These are phyloP conservation scores for Heliconius hewitsoni DNA, from an alignment of 1,140 invertebrate genomes.

Conservation along the genomic window DNA sequence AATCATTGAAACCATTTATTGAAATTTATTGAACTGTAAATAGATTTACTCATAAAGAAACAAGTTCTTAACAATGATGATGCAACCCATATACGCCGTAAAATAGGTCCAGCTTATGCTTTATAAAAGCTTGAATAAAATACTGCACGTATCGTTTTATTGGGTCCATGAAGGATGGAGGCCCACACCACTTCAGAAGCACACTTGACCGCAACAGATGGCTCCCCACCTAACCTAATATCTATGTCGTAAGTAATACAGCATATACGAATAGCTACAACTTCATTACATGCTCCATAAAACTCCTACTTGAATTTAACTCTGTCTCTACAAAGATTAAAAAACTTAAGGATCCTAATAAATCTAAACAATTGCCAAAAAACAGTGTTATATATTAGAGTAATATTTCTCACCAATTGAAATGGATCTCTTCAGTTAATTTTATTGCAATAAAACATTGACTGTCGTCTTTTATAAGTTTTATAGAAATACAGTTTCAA, in stretches of 20 bases:
- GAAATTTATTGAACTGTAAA: not conserved
- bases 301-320: conserved; percentile 11
- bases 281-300: conserved; percentile 33
- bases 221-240: conserved; percentile 49
- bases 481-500: conserved; percentile 19
- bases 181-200: conserved; percentile 63
- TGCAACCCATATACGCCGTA: not conserved
- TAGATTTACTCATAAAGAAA: not conserved
- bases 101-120: conserved; percentile 26
- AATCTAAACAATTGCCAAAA: not conserved
- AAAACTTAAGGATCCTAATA: not conserved
- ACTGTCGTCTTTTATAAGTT: conserved; percentile 20
- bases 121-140: conserved; percentile 28
- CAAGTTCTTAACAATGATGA: not conserved
- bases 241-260: conserved; percentile 36
- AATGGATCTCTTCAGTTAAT: conserved; percentile 18
- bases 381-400: not conserved
- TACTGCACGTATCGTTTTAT: conserved; percentile 51
- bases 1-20: not conserved
- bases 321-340: conserved; percentile 5
- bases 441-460: conserved; percentile 13
- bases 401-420: conserved; percentile 9
- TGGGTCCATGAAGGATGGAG: conserved; percentile 64
- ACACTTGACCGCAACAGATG: conserved; percentile 71
- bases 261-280: conserved; percentile 26